Evolutionary conservation across 2,113 vertebrate genomes (phyloP).

Genomic region (Nipponia nippon): DNA sequence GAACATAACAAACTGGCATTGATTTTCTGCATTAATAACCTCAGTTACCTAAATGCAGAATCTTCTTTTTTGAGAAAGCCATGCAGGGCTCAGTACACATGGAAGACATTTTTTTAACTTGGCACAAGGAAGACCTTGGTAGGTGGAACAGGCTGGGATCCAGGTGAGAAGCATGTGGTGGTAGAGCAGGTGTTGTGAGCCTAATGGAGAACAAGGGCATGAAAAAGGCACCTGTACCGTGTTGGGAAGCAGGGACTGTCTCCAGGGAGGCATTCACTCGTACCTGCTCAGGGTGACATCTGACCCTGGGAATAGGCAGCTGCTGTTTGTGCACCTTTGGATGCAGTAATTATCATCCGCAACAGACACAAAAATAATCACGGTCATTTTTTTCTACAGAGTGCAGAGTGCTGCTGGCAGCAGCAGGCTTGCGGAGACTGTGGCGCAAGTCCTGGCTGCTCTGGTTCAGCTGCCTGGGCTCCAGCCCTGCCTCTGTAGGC

Average conservation of each 20-base stretch:
- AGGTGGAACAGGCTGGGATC: not conserved
- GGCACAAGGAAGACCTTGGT: not conserved
- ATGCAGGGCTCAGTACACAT: not conserved
- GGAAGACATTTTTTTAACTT: not conserved
- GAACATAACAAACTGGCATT: not conserved
- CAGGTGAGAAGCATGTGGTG: not conserved
- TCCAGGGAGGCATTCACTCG: not conserved
- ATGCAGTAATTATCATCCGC: not conserved
- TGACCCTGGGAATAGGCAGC: not conserved
- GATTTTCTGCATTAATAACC: not conserved
- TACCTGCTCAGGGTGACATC: not conserved
- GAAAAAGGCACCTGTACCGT: not conserved
- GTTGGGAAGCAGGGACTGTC: not conserved
- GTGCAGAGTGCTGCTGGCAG: fast-evolving
- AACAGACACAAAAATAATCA: not conserved
- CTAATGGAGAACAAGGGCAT: not conserved
- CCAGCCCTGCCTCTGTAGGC: not conserved
- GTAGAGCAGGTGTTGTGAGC: not conserved
- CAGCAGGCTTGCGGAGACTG: not conserved
- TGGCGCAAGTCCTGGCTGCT: not conserved
- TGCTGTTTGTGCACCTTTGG: not conserved
- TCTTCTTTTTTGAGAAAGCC: not conserved
- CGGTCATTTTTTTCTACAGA: not conserved
- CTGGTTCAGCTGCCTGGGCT: not conserved
- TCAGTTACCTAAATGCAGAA: not conserved